Evolutionary conservation across 2,888 invertebrate genomes (phyloP), one percentile per base, ranked within the genome.

Genomic region (Onchidella celtica): DNA sequence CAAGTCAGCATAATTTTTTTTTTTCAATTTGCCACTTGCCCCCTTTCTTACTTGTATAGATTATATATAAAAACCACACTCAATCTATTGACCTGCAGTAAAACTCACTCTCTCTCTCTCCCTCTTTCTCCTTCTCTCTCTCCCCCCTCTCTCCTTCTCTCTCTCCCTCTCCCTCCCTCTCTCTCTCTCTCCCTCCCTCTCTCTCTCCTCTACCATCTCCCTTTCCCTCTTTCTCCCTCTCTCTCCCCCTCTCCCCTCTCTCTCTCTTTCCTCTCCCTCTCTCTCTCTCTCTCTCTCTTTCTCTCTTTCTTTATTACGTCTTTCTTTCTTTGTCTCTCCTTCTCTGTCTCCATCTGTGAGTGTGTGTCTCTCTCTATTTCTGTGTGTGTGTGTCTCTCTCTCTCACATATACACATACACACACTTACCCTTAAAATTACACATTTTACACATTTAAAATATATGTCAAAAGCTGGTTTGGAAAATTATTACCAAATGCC

Each of bases 241-340:
- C 17, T n/a, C 29, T 57, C 27, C 29, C 27, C 55, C 55, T 27
- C 38, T 27, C 36, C 32, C 65, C 76, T 57, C 59, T 76, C 29
- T 55, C 76, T 57, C 55, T 47, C 47, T 47, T 17, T 47, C 6
- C 47, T 34, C 68, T 77, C 38, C 29, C 68, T 40, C 68, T 47
- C 29, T 68, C 24, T 17, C 47, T 47, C 17, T 17, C 47, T 47
- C 17, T 17, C 47, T 47, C 47, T 47, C 17, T 17, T 47, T 61
- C 61, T 66, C 38, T 38, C 79, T 40, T 29, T 32, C 59, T 55
- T 29, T 14, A n/a, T n/a, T n/a, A n/a, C n/a, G n/a, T 38, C 66
- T 66, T 63, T 79, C 40, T 76, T 59, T 59, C 59, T 57, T 34
- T 74, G 29, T 74, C 74, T 74, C 11, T 57, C 74, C 47, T n/a